Percentiles rank a stretch among this genome's conserved stretches.
phyloP scores from a whole-genome alignment of 2,797 vertebrate species.

The Hafferia zeledoni region DNA sequence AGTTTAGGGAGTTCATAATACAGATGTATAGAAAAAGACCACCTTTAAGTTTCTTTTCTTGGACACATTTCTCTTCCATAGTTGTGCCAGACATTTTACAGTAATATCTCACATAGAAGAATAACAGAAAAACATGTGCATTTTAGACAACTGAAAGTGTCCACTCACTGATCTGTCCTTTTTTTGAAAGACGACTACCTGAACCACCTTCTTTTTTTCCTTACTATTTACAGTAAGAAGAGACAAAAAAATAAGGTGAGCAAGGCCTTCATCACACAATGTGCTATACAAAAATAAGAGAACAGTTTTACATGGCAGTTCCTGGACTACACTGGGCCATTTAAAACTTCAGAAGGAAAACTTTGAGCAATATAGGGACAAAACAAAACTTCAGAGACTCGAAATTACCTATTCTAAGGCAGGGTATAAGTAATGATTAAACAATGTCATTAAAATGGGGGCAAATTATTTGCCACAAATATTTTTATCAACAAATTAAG shows the following conservation, averaged over 20 bases:
- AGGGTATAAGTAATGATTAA: neutral
- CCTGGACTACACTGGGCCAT: neutral
- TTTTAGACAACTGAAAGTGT: neutral
- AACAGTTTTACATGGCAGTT: neutral
- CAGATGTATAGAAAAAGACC: fast-evolving
- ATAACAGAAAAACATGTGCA: neutral
- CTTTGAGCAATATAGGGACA: neutral
- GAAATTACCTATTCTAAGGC: neutral
- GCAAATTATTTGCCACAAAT: neutral
- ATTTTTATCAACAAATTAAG: neutral
- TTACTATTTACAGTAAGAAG: neutral
- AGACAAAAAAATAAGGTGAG: neutral
- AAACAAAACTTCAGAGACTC: neutral
- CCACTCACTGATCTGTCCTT: neutral
- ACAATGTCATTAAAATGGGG: neutral
- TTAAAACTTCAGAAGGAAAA: neutral
- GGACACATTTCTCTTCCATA: neutral
- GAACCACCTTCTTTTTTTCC: neutral
- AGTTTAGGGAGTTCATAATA: neutral
- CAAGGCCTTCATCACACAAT: neutral
- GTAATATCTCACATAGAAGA: neutral
- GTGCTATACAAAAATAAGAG: neutral
- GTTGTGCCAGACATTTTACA: neutral
- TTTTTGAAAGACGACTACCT: neutral
- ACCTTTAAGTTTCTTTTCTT: neutral